Percentiles rank a stretch among this genome's conserved stretches.
Conservation (phyloP, 92 coral and sea anemone genomes). For the Blastomussa wellsi region DNA sequence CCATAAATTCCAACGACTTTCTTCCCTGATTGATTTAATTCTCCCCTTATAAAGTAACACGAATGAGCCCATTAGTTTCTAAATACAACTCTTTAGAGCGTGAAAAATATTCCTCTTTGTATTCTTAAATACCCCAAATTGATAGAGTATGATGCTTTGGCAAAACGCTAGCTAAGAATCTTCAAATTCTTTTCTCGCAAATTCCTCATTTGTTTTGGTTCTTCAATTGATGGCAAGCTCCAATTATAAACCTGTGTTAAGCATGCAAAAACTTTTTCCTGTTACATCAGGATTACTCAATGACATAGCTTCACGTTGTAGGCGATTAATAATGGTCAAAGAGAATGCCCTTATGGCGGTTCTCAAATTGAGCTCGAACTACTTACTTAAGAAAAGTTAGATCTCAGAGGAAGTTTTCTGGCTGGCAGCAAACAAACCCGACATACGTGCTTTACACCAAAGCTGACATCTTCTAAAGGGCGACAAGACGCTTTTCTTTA, state of each 20-base stretch:
- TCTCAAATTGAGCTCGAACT: background rate
- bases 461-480: background rate
- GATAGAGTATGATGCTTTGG: background rate
- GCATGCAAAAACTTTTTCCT: constrained; percentile 1
- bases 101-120: background rate
- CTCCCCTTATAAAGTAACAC: background rate
- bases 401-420: background rate
- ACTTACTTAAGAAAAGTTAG: background rate
- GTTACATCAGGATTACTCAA: background rate
- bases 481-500: background rate
- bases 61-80: too few species aligned
- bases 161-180: background rate
- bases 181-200: background rate
- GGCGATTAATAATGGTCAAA: background rate
- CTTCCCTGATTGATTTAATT: background rate
- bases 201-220: background rate
- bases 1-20: background rate
- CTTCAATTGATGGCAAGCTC: background rate
- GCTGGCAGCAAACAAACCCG: background rate
- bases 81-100: background rate
- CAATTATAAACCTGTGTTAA: background rate
- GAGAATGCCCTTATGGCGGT: background rate
- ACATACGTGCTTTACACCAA: background rate
- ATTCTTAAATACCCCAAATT: background rate
- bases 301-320: constrained; percentile 22